Percentiles rank a stretch among this genome's conserved stretches.
Conservation (phyloP, 2,888 invertebrate species). For the Formica aserva region DNA sequence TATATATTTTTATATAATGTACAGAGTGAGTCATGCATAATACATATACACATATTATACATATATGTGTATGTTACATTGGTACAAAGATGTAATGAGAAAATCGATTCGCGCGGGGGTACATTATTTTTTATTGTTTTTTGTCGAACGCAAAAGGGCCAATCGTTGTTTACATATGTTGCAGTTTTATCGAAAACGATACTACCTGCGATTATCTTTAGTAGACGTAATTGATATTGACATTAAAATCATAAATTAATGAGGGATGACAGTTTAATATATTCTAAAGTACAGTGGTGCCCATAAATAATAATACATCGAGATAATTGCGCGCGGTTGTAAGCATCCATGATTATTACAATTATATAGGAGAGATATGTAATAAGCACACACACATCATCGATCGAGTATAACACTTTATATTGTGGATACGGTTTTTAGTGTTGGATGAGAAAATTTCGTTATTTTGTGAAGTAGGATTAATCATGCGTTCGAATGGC, state of each 20-base stretch:
- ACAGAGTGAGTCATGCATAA: neutral
- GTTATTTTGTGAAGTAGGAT: slow-evolving; percentile 17
- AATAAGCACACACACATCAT: slow-evolving; percentile 2
- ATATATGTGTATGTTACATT: neutral
- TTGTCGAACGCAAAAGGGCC: neutral
- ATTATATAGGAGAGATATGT: neutral
- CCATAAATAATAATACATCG: slow-evolving; percentile 21
- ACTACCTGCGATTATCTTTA: neutral
- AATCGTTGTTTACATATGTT: neutral
- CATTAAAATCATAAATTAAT: slow-evolving; percentile 43
- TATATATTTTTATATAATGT: slow-evolving; percentile 28
- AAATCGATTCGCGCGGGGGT: neutral
- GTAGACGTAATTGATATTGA: slow-evolving; percentile 5
- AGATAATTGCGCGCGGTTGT: slow-evolving; percentile 33
- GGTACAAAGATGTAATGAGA: slow-evolving; percentile 2
- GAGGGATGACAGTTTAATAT: neutral
- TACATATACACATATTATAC: neutral
- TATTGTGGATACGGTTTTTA: neutral
- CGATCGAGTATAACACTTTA: slow-evolving; percentile 4
- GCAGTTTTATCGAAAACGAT: slow-evolving; percentile 2
- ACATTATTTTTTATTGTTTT: neutral
- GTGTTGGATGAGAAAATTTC: neutral
- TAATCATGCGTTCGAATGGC: neutral
- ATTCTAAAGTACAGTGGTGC: neutral
- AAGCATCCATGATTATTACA: slow-evolving; percentile 24